These are phyloP conservation scores for Chaitophorus viminalis DNA, from an alignment of 2,888 invertebrate species.

Conservation along the genomic window DNA sequence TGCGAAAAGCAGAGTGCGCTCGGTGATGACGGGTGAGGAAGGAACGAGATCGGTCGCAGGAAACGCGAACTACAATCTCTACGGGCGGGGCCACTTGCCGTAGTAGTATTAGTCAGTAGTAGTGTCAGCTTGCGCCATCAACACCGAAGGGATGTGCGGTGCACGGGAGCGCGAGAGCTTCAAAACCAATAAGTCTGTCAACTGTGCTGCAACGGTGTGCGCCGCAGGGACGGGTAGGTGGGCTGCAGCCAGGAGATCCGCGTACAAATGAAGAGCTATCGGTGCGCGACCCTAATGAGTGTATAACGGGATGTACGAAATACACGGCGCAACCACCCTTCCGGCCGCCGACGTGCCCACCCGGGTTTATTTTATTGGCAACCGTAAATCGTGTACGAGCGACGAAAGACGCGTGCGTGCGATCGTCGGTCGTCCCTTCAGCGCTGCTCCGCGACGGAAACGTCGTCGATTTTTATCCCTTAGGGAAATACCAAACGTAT, in stretches of 20 bases:
- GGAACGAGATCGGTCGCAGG: not conserved
- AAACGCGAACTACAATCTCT: not conserved
- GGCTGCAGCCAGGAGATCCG: not conserved
- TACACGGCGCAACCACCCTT: not conserved
- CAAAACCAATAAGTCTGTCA: constrained; percentile 61
- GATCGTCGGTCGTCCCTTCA: constrained; percentile 1
- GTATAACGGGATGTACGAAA: constrained; percentile 3
- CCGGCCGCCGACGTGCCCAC: not conserved
- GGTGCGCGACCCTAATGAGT: constrained; percentile 43
- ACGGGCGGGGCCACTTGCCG: too few relatives aligned
- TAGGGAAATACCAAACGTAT: constrained; percentile 46
- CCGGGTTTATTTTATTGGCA: constrained; percentile 41
- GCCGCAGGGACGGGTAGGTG: too few relatives aligned
- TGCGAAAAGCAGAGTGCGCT: too few relatives aligned
- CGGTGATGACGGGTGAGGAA: not conserved
- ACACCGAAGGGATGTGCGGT: not conserved
- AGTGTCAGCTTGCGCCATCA: not conserved
- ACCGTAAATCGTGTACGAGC: constrained; percentile 36
- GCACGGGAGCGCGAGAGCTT: not conserved
- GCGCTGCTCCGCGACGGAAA: constrained; percentile 23
- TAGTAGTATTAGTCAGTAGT: too few relatives aligned
- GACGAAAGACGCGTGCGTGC: constrained; percentile 33
- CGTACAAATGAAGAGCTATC: constrained; percentile 59
- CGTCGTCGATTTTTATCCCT: constrained; percentile 58
- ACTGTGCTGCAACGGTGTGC: constrained; percentile 14